Evolutionary conservation across 2,113 vertebrate species (phyloP).

Genomic region (Empidonax alnorum): DNA sequence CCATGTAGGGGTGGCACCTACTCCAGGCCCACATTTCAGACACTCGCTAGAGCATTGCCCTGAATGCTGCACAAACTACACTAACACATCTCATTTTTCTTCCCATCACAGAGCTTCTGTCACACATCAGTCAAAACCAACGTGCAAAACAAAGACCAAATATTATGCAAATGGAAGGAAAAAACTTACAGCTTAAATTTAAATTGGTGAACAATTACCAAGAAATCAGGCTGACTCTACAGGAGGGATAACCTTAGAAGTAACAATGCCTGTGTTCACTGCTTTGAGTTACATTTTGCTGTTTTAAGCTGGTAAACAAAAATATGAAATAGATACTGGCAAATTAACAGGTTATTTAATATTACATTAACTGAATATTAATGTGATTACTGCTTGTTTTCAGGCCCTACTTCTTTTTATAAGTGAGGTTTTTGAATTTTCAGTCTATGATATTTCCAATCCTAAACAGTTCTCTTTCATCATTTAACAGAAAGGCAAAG

Average conservation of each 20-base stretch:
- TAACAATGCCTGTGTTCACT: neutral
- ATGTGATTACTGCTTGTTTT: neutral
- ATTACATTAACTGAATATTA: neutral
- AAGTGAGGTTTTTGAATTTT: neutral
- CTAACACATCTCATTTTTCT: neutral
- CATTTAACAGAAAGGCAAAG: neutral
- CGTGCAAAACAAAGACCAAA: rapidly evolving
- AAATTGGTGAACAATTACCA: neutral
- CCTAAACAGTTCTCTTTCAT: neutral
- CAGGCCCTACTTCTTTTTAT: neutral
- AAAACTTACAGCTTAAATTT: neutral
- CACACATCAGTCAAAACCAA: neutral
- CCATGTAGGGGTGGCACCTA: neutral
- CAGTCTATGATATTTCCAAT: neutral
- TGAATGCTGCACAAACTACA: neutral
- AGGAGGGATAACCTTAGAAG: neutral
- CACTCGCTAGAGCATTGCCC: neutral
- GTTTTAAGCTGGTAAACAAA: neutral
- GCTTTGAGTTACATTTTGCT: neutral
- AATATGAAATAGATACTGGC: neutral
- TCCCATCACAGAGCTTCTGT: neutral
- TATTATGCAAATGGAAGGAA: neutral
- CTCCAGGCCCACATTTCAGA: neutral
- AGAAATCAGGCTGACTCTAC: neutral
- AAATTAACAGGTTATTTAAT: neutral